These are phyloP conservation scores for Akabosia matsudoensis DNA, from an alignment of 1,140 invertebrate species.

Conservation along the genomic window DNA sequence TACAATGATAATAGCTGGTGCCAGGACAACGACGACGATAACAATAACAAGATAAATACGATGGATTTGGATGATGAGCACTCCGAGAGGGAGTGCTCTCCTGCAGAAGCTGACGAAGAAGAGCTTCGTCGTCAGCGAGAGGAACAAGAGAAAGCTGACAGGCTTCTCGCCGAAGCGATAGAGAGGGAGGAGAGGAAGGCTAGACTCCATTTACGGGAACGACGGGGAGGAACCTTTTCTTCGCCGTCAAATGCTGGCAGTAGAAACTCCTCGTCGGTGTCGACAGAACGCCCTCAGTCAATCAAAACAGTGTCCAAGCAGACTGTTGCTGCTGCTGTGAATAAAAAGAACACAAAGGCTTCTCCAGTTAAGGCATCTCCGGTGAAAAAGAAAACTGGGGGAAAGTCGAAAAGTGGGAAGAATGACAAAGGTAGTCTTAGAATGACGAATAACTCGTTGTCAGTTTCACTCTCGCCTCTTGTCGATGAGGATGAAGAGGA, in stretches of 20 bases:
- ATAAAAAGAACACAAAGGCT: conserved; percentile 34
- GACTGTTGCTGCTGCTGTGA: conserved; percentile 27
- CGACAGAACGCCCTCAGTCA: conserved; percentile 4
- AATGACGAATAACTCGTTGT: conserved; percentile 47
- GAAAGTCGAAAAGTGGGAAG: conserved; percentile 37
- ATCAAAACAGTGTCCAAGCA: conserved; percentile 10
- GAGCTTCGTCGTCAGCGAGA: conserved; percentile 31
- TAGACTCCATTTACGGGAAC: conserved; percentile 39
- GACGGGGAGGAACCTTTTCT: conserved; percentile 33
- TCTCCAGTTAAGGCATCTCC: conserved; percentile 37
- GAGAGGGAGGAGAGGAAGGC: conserved; percentile 39
- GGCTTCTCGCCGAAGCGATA: conserved; percentile 43
- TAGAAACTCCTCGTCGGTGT: conserved; percentile 7
- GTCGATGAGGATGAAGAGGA: conserved; percentile 40
- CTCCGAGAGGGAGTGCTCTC: neutral
- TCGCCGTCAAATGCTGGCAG: neutral
- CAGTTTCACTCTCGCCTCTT: conserved; percentile 23
- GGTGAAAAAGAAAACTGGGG: conserved; percentile 28
- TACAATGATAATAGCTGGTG: conserved; percentile 26
- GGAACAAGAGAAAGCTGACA: conserved; percentile 44
- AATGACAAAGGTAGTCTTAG: conserved; percentile 45
- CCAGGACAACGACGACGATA: neutral
- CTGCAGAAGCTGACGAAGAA: conserved; percentile 23
- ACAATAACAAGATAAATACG: conserved; percentile 8
- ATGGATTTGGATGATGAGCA: conserved; percentile 18